These are phyloP conservation scores for Empidonax traillii DNA, from an alignment of 2,113 vertebrate genomes.

Conservation along the genomic window DNA sequence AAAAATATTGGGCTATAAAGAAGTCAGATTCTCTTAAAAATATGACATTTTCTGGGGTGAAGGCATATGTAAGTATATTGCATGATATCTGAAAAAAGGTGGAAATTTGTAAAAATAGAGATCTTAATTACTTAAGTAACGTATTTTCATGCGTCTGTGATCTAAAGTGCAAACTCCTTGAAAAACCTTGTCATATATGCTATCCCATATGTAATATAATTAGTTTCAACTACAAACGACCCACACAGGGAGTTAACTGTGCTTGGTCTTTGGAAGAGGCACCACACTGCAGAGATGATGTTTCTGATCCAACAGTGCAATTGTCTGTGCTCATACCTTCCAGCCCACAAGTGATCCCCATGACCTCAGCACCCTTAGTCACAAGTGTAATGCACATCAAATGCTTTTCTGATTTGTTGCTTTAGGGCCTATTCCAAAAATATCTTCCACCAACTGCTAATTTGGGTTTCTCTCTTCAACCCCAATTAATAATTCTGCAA, in stretches of 20 bases:
- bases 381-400: neutral
- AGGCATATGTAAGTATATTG: neutral
- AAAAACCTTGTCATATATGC: neutral
- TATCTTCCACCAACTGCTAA: neutral
- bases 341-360: neutral
- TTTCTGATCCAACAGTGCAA: neutral
- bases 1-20: neutral
- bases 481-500: neutral
- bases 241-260: neutral
- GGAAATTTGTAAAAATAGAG: neutral
- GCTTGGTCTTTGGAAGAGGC: neutral
- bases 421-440: neutral
- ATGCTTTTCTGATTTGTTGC: neutral
- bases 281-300: neutral
- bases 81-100: neutral
- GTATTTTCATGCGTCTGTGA: neutral
- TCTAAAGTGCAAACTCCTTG: neutral
- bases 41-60: neutral
- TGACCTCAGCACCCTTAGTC: neutral
- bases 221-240: neutral
- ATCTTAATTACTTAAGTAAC: neutral
- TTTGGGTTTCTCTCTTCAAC: neutral
- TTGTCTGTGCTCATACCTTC: neutral
- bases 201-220: neutral
- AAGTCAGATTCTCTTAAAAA: neutral